A percentile compares a stretch with the other conserved stretches of the same genome.
These are phyloP conservation scores for Cecropterus lyciades DNA, from an alignment of 1,140 invertebrate species.

Conservation along the genomic window DNA sequence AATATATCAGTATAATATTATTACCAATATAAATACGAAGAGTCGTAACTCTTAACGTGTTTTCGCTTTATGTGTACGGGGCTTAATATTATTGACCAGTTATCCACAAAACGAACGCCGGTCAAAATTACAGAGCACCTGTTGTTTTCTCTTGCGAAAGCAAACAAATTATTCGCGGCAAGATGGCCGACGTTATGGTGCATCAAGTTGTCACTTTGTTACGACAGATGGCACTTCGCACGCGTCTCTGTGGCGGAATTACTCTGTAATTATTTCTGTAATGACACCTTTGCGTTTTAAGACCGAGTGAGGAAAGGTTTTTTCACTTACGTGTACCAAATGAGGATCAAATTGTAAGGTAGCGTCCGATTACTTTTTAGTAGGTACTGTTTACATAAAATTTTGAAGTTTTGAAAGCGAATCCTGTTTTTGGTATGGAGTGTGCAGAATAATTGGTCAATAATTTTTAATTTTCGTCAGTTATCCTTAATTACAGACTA, in stretches of 20 bases:
- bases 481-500: too few species aligned
- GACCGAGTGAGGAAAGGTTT: constrained; percentile 6
- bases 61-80: not conserved
- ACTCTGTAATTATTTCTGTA: constrained; percentile 41
- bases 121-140: constrained; percentile 6
- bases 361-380: too few species aligned
- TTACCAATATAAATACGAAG: too few species aligned
- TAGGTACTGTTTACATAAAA: too few species aligned
- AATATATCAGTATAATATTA: too few species aligned
- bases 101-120: constrained; percentile 12
- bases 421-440: too few species aligned
- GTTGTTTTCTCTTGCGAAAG: constrained; percentile 44
- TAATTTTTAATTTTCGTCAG: too few species aligned
- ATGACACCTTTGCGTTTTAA: constrained; percentile 10
- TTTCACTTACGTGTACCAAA: constrained; percentile 14
- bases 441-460: too few species aligned
- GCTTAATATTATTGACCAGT: constrained; percentile 16
- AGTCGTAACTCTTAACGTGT: too few species aligned
- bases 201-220: constrained; percentile 60
- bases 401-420: too few species aligned
- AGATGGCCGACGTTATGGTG: constrained; percentile 42
- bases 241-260: constrained; percentile 46
- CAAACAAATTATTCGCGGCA: constrained; percentile 42
- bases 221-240: constrained; percentile 53
- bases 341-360: constrained; percentile 19